Percentiles rank a stretch among this genome's conserved stretches.
Conservation (phyloP, 2,113 vertebrate genomes). For the Arothron firmamentum region DNA sequence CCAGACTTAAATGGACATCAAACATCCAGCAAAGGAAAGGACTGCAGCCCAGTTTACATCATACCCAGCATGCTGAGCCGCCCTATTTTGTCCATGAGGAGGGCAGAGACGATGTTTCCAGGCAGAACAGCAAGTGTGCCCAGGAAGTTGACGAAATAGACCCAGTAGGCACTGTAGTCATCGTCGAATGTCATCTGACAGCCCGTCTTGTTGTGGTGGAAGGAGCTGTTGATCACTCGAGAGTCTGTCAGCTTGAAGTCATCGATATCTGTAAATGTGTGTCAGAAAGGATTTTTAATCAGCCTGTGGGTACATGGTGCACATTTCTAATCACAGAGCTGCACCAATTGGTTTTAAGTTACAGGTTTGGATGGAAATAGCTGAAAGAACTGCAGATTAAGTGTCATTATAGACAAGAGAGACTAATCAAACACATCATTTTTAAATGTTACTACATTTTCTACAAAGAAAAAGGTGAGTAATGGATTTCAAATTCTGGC, state of each 20-base stretch:
- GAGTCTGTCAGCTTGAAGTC: constrained; percentile 87
- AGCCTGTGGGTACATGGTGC: too few relatives aligned
- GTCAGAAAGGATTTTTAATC: background rate
- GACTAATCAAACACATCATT: too few relatives aligned
- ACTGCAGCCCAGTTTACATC: constrained; percentile 6
- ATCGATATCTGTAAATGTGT: constrained; percentile 82
- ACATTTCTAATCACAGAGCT: too few relatives aligned
- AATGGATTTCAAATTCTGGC: background rate
- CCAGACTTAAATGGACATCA: too few relatives aligned
- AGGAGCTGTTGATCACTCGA: constrained; percentile 85
- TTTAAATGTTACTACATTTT: too few relatives aligned
- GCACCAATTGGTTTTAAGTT: too few relatives aligned
- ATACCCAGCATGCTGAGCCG: constrained; percentile 94
- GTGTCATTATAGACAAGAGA: too few relatives aligned
- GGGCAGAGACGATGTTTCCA: constrained; percentile 95
- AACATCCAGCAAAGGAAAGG: background rate
- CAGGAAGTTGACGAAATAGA: constrained; percentile 98
- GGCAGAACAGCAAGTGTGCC: constrained; percentile 94
- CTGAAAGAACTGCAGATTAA: too few relatives aligned
- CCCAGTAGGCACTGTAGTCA: constrained; percentile 98
- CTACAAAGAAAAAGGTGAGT: too few relatives aligned
- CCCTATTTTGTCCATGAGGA: constrained; percentile 98
- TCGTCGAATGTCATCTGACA: constrained; percentile 96
- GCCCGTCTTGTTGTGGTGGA: constrained; percentile 88
- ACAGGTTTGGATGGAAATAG: too few relatives aligned